Conservation (phyloP, 2,113 vertebrate genomes). For the Ceratotherium simum region DNA sequence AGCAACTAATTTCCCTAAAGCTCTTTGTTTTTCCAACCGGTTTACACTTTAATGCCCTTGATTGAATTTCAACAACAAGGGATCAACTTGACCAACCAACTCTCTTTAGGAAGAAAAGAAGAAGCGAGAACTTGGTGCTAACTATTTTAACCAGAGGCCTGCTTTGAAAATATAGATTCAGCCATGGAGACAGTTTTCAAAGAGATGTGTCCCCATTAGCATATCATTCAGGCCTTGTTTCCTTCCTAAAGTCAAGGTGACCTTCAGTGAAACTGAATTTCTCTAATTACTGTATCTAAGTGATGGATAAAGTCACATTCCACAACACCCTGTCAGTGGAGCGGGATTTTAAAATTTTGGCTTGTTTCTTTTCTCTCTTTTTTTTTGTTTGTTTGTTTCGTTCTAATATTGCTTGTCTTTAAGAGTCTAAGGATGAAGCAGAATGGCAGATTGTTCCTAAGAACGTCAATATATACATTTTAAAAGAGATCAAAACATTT, state of each 20-base stretch:
- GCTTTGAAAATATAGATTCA: constrained; percentile 69
- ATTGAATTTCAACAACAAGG: constrained; percentile 97
- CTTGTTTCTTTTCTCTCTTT: neutral
- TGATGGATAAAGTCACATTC: neutral
- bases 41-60: constrained; percentile 99
- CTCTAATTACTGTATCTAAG: constrained; percentile 18
- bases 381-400: too few species aligned
- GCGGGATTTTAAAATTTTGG: neutral
- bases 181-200: constrained; percentile 76
- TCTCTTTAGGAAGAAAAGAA: constrained; percentile 79
- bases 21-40: constrained; percentile 99
- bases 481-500: neutral
- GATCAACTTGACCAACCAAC: constrained; percentile 94
- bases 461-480: neutral
- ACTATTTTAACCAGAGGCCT: constrained; percentile 74
- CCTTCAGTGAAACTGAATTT: constrained; percentile 71
- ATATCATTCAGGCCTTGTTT: constrained; percentile 70
- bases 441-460: neutral
- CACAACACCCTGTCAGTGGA: neutral
- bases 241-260: constrained; percentile 81
- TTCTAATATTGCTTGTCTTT: neutral
- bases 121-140: constrained; percentile 80
- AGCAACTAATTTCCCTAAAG: constrained; percentile 99
- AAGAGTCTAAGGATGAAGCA: neutral
- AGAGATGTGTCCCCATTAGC: constrained; percentile 77